A percentile compares a stretch with the other conserved stretches of the same genome.
Conservation (phyloP, 2,113 vertebrate genomes). For the Ramphastos sulfuratus region DNA sequence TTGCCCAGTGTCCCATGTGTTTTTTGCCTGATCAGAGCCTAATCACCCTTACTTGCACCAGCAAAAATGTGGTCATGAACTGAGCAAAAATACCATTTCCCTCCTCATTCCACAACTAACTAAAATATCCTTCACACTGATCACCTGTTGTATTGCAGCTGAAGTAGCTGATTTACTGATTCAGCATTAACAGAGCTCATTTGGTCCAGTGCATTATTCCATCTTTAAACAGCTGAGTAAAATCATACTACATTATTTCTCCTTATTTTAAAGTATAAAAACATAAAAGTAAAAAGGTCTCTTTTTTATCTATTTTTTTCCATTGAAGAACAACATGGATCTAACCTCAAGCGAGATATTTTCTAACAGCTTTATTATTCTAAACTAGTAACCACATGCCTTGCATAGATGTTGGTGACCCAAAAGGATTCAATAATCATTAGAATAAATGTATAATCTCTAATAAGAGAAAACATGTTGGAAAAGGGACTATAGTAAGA, state of each 20-base stretch:
- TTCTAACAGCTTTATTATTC: slow-evolving; percentile 17
- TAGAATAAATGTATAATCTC: not conserved
- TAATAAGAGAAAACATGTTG: not conserved
- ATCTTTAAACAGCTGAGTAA: not conserved
- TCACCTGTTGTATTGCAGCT: not conserved
- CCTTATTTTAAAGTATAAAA: not conserved
- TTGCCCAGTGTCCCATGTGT: not conserved
- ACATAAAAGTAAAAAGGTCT: not conserved
- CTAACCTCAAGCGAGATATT: not conserved
- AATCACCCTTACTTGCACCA: not conserved
- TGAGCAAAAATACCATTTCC: not conserved
- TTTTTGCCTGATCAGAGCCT: not conserved
- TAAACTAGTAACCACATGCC: not conserved
- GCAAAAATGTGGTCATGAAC: not conserved
- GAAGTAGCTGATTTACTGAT: not conserved
- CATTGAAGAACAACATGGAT: not conserved
- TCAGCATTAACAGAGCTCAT: not conserved
- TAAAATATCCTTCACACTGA: not conserved
- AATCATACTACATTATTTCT: not conserved
- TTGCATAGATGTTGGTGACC: not conserved
- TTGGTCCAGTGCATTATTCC: not conserved
- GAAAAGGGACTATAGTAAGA: not conserved
- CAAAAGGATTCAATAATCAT: not conserved
- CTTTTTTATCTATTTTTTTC: not conserved
- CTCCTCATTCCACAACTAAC: not conserved